phyloP scores from a whole-genome alignment of 1,140 invertebrate genomes.

The Drosophila nikananu region DNA sequence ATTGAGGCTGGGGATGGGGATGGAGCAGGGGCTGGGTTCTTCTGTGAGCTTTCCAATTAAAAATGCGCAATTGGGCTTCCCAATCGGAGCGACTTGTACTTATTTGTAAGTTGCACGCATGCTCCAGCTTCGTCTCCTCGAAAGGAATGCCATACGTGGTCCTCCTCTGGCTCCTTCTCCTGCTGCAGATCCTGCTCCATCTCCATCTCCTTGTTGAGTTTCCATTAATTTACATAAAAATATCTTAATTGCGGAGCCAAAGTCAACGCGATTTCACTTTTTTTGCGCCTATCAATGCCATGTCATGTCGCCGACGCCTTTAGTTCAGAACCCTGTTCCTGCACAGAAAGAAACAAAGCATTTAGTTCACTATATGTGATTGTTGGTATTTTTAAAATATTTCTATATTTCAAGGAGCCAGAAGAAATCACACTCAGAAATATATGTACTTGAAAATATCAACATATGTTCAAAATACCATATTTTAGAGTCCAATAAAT shows the following conservation, averaged over 20 bases:
- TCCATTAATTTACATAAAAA: slow-evolving; percentile 81
- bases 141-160: background rate
- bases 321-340: background rate
- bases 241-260: slow-evolving; percentile 73
- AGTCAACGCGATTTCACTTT: slow-evolving; percentile 23
- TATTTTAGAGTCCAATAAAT: too few species aligned
- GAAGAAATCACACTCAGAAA: background rate
- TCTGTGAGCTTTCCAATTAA: slow-evolving; percentile 72
- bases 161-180: background rate
- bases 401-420: background rate
- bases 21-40: background rate
- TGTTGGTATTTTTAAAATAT: background rate
- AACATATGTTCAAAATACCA: too few species aligned
- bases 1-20: background rate
- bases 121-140: slow-evolving; percentile 21
- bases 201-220: slow-evolving; percentile 20
- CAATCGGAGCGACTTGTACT: slow-evolving; percentile 64
- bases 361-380: background rate
- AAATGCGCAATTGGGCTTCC: slow-evolving; percentile 75
- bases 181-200: slow-evolving; percentile 1
- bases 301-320: slow-evolving; percentile 72
- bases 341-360: background rate
- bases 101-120: slow-evolving; percentile 81
- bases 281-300: slow-evolving; percentile 68
- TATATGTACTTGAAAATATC: too few species aligned